Evolutionary conservation across 2,797 vertebrate species (phyloP), one percentile per base, ranked within the genome.

Genomic region (Melanotaenia boesemani): DNA sequence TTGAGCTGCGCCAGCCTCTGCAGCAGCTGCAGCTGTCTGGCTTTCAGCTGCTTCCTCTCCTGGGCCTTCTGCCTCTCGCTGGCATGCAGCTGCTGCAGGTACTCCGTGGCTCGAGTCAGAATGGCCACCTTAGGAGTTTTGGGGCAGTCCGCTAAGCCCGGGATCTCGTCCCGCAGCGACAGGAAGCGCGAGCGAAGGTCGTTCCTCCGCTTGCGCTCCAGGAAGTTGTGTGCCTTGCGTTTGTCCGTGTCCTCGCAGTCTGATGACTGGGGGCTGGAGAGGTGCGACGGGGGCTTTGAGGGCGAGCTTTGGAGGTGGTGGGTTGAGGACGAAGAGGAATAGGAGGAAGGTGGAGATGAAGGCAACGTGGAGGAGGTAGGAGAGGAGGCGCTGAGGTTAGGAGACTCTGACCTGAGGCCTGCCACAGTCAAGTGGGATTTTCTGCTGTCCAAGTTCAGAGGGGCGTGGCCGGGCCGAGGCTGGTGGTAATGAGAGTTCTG

Each of bases 51-150:
- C 84, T 95, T 94, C 85, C 96, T 97, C 93, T 98, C 97, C 0
- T 94, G 95, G 0, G 89, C 89, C 95, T 96, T 95, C 82, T 95
- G 95, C 90, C 94, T 90, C 87, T 97, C 96, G 0, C 92, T 90
- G 22, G 86, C 80, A 4, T 97, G 92, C 63, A 98, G 94, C 22
- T 95, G 93, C 81, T 95, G 95, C 91, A 98, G 92, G 88, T 97
- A 97, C 85, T 97, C 96, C 0, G 96, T 94, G 50, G 97, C 96
- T 57, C 95, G 95, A 63, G 96, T 96, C 84, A 98, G 90, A 87
- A 98, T 97, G 58, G 97, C 96, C 81, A 97, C 97, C 81, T 98
- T 98, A 9, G 97, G 96, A 0, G 97, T 96, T 84, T 97, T 98
- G 89, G 96, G 95, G 81, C 95, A 96, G 91, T 95, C 92, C 30